phyloP scores from a whole-genome alignment of 2,888 invertebrate genomes.

The Amphipoea oculea region DNA sequence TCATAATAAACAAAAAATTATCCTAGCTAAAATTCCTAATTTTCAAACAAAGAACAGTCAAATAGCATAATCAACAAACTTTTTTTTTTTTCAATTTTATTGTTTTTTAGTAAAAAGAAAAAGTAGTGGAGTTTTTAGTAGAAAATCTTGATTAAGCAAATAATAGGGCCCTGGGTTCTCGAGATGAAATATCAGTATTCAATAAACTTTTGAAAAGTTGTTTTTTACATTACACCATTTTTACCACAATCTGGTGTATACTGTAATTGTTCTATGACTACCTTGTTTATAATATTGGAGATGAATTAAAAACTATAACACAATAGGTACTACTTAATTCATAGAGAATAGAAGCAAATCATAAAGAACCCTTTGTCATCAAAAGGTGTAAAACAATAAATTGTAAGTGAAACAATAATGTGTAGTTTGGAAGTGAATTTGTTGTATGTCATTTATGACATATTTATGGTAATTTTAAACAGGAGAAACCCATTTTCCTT shows the following conservation, averaged over 20 bases:
- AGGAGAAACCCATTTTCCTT: slow-evolving; percentile 9
- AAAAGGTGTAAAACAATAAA: not conserved
- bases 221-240: not conserved
- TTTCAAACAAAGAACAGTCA: not conserved
- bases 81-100: not conserved
- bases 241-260: not conserved
- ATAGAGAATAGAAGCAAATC: not conserved
- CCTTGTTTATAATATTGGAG: slow-evolving; percentile 15
- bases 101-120: not conserved
- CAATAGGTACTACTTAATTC: not conserved
- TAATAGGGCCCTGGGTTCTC: not conserved
- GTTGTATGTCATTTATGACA: not conserved
- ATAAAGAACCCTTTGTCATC: slow-evolving; percentile 3
- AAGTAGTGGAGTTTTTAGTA: too few species aligned
- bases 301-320: slow-evolving; percentile 10
- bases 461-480: slow-evolving; percentile 1
- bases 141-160: not conserved
- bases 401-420: not conserved
- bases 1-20: not conserved
- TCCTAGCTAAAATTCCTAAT: not conserved
- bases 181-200: not conserved
- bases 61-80: too few species aligned
- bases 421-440: not conserved
- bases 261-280: not conserved
- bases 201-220: not conserved